Evolutionary conservation across 2,797 vertebrate species (phyloP).

Genomic region (Microctenopoma steveboyesi): DNA sequence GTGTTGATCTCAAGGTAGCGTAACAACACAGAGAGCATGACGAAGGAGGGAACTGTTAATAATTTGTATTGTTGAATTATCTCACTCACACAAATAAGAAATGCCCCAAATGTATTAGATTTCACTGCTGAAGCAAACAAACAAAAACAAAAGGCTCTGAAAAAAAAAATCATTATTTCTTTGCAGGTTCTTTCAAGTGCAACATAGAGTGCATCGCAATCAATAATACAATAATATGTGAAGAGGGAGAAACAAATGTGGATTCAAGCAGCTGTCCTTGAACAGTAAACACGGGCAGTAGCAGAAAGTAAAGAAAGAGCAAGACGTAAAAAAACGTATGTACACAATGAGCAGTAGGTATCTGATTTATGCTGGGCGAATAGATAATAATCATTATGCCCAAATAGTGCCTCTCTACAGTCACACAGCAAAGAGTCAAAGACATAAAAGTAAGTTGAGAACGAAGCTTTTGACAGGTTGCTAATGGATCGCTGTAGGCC

Average conservation of each 20-base stretch:
- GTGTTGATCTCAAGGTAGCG: slow-evolving; percentile 42
- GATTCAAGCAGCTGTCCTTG: slow-evolving; percentile 66
- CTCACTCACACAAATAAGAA: slow-evolving; percentile 50
- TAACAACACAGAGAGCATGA: slow-evolving; percentile 50
- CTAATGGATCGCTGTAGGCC: slow-evolving; percentile 90
- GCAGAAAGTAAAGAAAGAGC: slow-evolving; percentile 59
- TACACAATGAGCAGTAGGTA: slow-evolving; percentile 71
- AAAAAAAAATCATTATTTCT: slow-evolving; percentile 64
- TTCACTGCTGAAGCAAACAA: slow-evolving; percentile 56
- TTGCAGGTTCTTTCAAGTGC: slow-evolving; percentile 66
- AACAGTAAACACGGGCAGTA: slow-evolving; percentile 73
- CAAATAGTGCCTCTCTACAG: slow-evolving; percentile 74
- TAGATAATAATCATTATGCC: slow-evolving; percentile 81
- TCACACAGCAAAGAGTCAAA: slow-evolving; percentile 78
- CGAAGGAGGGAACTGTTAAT: slow-evolving; percentile 63
- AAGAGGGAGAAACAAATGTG: slow-evolving; percentile 59
- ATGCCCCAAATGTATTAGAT: slow-evolving; percentile 63
- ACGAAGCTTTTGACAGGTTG: slow-evolving; percentile 88
- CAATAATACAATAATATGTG: slow-evolving; percentile 76
- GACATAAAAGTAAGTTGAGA: slow-evolving; percentile 86
- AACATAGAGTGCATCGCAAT: slow-evolving; percentile 50
- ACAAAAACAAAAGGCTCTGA: slow-evolving; percentile 59
- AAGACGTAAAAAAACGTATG: slow-evolving; percentile 36
- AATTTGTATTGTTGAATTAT: slow-evolving; percentile 74
- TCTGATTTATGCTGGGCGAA: slow-evolving; percentile 80